phyloP scores from a whole-genome alignment of 2,888 invertebrate genomes.

The Thereva nobilitata region DNA sequence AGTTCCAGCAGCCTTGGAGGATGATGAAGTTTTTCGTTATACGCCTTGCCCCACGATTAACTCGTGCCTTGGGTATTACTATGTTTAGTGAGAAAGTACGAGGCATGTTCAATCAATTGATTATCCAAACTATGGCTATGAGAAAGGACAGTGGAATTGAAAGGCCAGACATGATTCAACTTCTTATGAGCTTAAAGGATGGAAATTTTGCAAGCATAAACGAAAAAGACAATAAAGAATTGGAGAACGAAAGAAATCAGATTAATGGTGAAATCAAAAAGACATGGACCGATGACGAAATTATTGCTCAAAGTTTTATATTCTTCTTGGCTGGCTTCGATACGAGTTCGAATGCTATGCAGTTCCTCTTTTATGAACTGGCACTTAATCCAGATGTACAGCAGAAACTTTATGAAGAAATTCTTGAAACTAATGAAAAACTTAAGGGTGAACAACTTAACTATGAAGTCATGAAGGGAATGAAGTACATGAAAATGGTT shows the following conservation, averaged over 20 bases:
- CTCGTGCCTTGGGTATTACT: slow-evolving; percentile 39
- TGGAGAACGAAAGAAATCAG: slow-evolving; percentile 36
- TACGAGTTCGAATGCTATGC: slow-evolving; percentile 58
- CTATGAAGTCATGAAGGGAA: slow-evolving; percentile 54
- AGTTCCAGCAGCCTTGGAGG: slow-evolving; percentile 45
- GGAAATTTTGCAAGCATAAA: slow-evolving; percentile 47
- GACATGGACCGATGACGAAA: slow-evolving; percentile 12
- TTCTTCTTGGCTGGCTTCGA: slow-evolving; percentile 1
- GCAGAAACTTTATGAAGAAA: slow-evolving; percentile 61
- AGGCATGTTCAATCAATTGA: slow-evolving; percentile 43
- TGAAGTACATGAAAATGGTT: slow-evolving; percentile 62
- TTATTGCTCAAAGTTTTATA: neutral
- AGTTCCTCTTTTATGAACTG: slow-evolving; percentile 63
- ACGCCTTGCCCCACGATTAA: slow-evolving; percentile 41
- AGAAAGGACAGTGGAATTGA: slow-evolving; percentile 59
- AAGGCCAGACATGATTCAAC: slow-evolving; percentile 63
- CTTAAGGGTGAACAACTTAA: slow-evolving; percentile 59
- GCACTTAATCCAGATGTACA: slow-evolving; percentile 65
- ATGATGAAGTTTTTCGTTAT: slow-evolving; percentile 40
- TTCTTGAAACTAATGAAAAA: slow-evolving; percentile 58
- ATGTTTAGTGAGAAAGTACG: slow-evolving; percentile 36
- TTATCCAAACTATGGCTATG: slow-evolving; percentile 58
- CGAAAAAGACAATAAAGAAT: slow-evolving; percentile 50
- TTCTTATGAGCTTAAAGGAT: slow-evolving; percentile 55
- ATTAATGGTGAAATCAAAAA: neutral